Conservation (phyloP, 2,888 invertebrate species). For the Parascotia fuliginaria region DNA sequence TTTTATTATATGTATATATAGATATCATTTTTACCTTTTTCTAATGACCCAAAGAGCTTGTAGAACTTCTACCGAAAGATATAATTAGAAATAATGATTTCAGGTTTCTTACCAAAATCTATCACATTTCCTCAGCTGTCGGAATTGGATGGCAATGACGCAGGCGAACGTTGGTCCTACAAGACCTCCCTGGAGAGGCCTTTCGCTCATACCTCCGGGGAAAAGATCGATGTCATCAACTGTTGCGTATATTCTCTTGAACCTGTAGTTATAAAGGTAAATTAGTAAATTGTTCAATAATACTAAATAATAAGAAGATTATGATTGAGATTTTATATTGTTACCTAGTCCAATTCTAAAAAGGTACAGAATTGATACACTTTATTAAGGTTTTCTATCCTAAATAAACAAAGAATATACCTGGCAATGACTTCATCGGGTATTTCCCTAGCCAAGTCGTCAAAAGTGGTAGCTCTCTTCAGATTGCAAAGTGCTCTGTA, state of each 20-base stretch:
- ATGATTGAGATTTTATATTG: too few species aligned
- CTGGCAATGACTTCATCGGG: constrained; percentile 92
- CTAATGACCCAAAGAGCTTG: too few species aligned
- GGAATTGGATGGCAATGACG: constrained; percentile 97
- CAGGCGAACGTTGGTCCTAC: constrained; percentile 98
- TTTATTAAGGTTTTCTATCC: too few species aligned
- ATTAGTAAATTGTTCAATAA: too few species aligned
- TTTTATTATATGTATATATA: too few species aligned
- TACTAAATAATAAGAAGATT: too few species aligned
- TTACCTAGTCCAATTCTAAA: too few species aligned
- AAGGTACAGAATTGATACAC: too few species aligned
- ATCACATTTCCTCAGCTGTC: constrained; percentile 96
- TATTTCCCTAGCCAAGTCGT: constrained; percentile 94
- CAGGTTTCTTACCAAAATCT: constrained; percentile 91
- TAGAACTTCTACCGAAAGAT: too few species aligned
- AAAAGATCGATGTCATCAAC: constrained; percentile 99
- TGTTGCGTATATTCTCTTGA: constrained; percentile 93
- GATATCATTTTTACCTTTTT: not conserved
- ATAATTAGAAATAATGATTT: too few species aligned
- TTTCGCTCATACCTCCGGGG: constrained; percentile 96
- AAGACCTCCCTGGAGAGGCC: constrained; percentile 94
- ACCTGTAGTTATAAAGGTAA: constrained; percentile 59
- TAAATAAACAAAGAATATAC: constrained; percentile 36
- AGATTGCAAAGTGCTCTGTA: constrained; percentile 96
- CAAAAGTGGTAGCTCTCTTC: constrained; percentile 93